These are phyloP conservation scores for Dryas iulia DNA, from an alignment of 1,140 invertebrate genomes.

Conservation along the genomic window DNA sequence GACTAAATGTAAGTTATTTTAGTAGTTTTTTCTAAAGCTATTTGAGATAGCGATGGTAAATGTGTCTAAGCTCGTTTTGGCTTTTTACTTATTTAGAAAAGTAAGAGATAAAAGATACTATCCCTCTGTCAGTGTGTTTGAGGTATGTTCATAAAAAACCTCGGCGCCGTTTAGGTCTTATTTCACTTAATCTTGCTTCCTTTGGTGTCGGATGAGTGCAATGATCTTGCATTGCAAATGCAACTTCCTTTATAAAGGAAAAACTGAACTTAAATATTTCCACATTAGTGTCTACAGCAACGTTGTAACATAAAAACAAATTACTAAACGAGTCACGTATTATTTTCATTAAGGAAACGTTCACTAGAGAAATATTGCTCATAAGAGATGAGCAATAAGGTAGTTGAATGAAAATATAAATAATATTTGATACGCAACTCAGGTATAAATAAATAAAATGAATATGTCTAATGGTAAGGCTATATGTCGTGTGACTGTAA, in stretches of 20 bases:
- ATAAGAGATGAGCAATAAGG: neutral
- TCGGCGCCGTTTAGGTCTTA: slow-evolving; percentile 10
- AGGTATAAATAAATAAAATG: neutral
- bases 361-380: neutral
- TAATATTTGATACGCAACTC: neutral
- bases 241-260: slow-evolving; percentile 14
- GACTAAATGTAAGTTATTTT: neutral
- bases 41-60: too few relatives aligned
- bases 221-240: slow-evolving; percentile 19
- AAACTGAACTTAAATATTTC: neutral
- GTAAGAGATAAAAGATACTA: neutral
- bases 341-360: neutral
- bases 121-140: neutral
- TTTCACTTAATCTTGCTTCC: slow-evolving; percentile 11
- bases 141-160: slow-evolving; percentile 12
- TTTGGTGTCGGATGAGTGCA: slow-evolving; percentile 11
- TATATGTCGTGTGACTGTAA: too few relatives aligned
- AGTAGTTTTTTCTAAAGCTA: too few relatives aligned
- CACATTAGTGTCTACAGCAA: neutral
- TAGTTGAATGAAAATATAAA: neutral
- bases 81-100: neutral
- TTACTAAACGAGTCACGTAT: slow-evolving; percentile 2
- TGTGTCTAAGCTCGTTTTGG: too few relatives aligned
- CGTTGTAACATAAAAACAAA: slow-evolving; percentile 8
- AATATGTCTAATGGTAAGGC: neutral